Percentiles rank a stretch among this genome's conserved stretches.
phyloP scores from a whole-genome alignment of 1,140 invertebrate genomes.

The Lysiphlebus fabarum region DNA sequence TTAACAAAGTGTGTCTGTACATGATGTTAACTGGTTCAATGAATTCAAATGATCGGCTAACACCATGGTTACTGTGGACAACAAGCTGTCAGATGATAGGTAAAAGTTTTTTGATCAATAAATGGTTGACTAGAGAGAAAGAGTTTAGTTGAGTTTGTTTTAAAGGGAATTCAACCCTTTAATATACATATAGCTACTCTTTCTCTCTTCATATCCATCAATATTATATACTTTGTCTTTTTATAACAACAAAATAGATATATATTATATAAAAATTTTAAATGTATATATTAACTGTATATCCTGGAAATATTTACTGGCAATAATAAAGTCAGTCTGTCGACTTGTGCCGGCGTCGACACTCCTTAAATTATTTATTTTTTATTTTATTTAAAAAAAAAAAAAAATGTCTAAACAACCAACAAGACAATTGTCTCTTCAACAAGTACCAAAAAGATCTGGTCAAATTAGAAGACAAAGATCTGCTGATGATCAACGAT shows the following conservation, averaged over 20 bases:
- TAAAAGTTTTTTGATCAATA: slow-evolving; percentile 55
- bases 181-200: neutral
- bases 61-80: slow-evolving; percentile 53
- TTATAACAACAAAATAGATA: too few relatives aligned
- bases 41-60: slow-evolving; percentile 18
- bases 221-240: neutral
- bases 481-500: slow-evolving; percentile 45
- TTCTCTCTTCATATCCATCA: slow-evolving; percentile 29
- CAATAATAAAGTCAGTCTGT: slow-evolving; percentile 44
- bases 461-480: slow-evolving; percentile 42
- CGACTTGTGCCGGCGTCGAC: slow-evolving; percentile 40
- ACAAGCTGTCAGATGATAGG: slow-evolving; percentile 57
- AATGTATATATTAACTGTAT: too few relatives aligned
- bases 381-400: too few relatives aligned
- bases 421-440: slow-evolving; percentile 37
- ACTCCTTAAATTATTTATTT: too few relatives aligned
- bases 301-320: slow-evolving; percentile 25
- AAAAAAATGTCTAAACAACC: slow-evolving; percentile 30
- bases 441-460: slow-evolving; percentile 17
- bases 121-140: slow-evolving; percentile 45
- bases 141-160: slow-evolving; percentile 18
- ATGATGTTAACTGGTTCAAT: slow-evolving; percentile 6
- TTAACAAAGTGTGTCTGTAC: too few relatives aligned
- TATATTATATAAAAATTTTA: too few relatives aligned
- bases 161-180: slow-evolving; percentile 1